phyloP scores from a whole-genome alignment of 23 tunicate species.

The Botrylloides violaceus region DNA sequence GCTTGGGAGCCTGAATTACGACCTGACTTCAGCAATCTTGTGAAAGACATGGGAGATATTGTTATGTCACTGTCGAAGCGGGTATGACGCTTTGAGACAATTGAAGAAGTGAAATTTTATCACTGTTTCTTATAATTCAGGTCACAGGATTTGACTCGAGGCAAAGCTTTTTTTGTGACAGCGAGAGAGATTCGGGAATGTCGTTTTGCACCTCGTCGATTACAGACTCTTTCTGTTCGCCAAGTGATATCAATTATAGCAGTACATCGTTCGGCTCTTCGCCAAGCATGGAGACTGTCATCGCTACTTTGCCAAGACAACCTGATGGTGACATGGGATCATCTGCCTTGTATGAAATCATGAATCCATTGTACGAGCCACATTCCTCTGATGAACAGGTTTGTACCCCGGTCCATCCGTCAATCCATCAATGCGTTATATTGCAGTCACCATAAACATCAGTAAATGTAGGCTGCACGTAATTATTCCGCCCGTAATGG shows the following conservation, averaged over 20 bases:
- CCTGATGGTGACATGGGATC: background rate
- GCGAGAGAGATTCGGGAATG: conserved; percentile 14
- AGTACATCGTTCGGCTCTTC: conserved; percentile 3
- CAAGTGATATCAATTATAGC: conserved; percentile 5
- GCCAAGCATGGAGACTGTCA: conserved; percentile 12
- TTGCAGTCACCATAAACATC: too few relatives aligned
- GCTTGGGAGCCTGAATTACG: conserved; percentile 40
- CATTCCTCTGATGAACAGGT: conserved; percentile 7
- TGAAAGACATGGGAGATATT: conserved; percentile 7
- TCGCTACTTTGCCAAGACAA: background rate
- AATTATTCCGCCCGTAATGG: too few relatives aligned
- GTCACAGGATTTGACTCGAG: too few relatives aligned
- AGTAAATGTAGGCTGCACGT: too few relatives aligned
- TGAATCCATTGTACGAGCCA: conserved; percentile 22
- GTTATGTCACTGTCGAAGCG: background rate
- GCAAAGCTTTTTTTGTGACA: background rate
- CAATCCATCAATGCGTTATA: too few relatives aligned
- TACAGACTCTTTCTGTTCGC: conserved; percentile 5
- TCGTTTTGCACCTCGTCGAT: conserved; percentile 3
- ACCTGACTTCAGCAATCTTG: conserved; percentile 40
- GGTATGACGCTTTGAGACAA: background rate
- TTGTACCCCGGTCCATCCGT: too few relatives aligned
- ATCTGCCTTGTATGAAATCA: conserved; percentile 10
- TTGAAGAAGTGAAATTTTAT: too few relatives aligned
- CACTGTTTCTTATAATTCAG: too few relatives aligned